Conservation (phyloP, 2,797 vertebrate species). For the Neosilurus hyrtlii region DNA sequence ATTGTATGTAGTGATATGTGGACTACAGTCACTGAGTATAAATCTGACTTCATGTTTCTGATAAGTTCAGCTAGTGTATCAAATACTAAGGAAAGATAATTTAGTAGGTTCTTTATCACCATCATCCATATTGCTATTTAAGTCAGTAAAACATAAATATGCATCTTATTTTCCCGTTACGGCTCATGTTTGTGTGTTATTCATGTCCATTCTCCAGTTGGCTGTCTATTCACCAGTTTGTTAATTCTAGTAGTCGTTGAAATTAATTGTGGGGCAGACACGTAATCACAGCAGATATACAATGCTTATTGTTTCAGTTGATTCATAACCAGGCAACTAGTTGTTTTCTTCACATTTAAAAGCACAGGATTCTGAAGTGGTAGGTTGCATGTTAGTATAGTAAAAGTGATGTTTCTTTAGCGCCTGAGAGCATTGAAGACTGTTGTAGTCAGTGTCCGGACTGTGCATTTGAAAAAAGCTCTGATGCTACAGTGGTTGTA, state of each 20-base stretch:
- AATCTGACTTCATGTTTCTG: background rate
- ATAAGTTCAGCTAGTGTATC: background rate
- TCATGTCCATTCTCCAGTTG: background rate
- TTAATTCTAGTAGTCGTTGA: background rate
- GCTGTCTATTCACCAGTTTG: background rate
- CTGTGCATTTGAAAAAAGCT: too few relatives aligned
- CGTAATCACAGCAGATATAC: background rate
- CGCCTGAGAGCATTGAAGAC: too few relatives aligned
- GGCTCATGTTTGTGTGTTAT: background rate
- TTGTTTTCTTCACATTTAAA: background rate
- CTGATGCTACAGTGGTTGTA: too few relatives aligned
- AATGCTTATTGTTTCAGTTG: background rate
- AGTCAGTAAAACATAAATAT: background rate
- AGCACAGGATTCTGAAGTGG: background rate
- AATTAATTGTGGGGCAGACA: background rate
- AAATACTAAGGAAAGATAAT: background rate
- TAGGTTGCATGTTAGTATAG: background rate
- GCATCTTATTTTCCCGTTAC: background rate
- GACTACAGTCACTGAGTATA: background rate
- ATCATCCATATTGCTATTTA: background rate
- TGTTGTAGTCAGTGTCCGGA: too few relatives aligned
- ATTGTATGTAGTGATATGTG: background rate
- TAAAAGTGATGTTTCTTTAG: too few relatives aligned
- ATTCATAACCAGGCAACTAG: slow-evolving; percentile 3
- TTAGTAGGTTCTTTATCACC: background rate